Base-by-base conservation (phyloP, 2,113 vertebrate species). In the Chloropsis hardwickii region DNA sequence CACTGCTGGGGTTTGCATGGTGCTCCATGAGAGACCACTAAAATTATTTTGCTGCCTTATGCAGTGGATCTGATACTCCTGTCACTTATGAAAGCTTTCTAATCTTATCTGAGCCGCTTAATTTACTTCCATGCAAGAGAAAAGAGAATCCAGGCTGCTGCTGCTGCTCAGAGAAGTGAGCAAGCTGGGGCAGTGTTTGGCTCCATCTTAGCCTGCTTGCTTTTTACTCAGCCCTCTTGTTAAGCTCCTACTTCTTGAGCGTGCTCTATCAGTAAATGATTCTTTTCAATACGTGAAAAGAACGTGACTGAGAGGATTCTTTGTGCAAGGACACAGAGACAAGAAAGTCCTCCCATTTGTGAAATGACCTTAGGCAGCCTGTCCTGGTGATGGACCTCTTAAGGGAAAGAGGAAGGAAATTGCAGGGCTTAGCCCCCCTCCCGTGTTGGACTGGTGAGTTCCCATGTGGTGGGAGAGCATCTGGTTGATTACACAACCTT, bases 391-490 rank as follows among this genome's bases (percentile, higher is more conserved):
- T 71, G 61, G 81, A 45, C 85, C 69, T 56, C 27, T 95, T 76
- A 79, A 61, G 37, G 88, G 96, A 94, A 97, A 96, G 96, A 57
- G 94, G 94, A 97, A 97, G 95, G 96, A 97, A 97, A 51, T 69
- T 14, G 79, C 92, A 57, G 79, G 70, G 71, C 88, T 53, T 3
- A 79, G 53, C 71, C 82, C 70, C 73, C 64, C 82, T 80, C 76
- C 79, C 45, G 2, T 67, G 53, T 23, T 22, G 19, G 76, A 7
- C 78, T 6, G 20, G 35, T 80, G 70, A 51, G 69, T 76, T 93
- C 88, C 93, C 92, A 73, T 86, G 88, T 88, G 92, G 64, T 94
- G 76, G 91, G 48, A 56, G 82, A 94, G 80, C 86, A 83, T 90
- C 92, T 94, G 92, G 19, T 11, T 29, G 77, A 23, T 97, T 94